Percentiles rank a stretch among this genome's conserved stretches.
Conservation (phyloP, 2,888 invertebrate species). For the Drosophila greeni region DNA sequence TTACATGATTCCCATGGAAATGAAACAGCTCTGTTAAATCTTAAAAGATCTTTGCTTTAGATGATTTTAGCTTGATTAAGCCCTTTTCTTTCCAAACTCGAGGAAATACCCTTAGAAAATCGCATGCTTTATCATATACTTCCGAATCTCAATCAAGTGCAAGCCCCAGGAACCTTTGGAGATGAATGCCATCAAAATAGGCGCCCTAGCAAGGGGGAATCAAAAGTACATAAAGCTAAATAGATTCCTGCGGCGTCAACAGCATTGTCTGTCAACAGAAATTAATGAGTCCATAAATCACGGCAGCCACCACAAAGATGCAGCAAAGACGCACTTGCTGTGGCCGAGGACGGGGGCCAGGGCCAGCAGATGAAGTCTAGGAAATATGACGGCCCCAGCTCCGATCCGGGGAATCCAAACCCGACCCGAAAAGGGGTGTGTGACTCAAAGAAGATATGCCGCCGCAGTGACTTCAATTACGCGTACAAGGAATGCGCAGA, state of each 20-base stretch:
- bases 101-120: too few species aligned
- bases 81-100: background rate
- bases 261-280: conserved; percentile 77
- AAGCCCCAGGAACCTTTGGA: conserved; percentile 37
- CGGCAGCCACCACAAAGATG: conserved; percentile 60
- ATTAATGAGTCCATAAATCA: conserved; percentile 78
- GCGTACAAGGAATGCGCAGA: conserved; percentile 69
- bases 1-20: background rate
- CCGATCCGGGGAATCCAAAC: conserved; percentile 50
- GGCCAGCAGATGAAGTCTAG: conserved; percentile 15
- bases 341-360: conserved; percentile 6
- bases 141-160: conserved; percentile 7
- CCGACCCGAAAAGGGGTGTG: conserved; percentile 57
- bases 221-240: conserved; percentile 70
- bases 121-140: background rate
- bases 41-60: background rate
- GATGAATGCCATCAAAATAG: conserved; percentile 62
- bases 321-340: conserved; percentile 31
- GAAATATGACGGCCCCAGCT: conserved; percentile 63
- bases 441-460: conserved; percentile 56
- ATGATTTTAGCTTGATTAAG: background rate
- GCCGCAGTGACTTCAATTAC: conserved; percentile 76
- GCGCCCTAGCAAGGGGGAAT: conserved; percentile 47
- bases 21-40: background rate
- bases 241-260: conserved; percentile 74